Percentiles rank a stretch among this genome's conserved stretches.
Conservation (phyloP, 2,797 vertebrate genomes). For the Myotis pilosus region DNA sequence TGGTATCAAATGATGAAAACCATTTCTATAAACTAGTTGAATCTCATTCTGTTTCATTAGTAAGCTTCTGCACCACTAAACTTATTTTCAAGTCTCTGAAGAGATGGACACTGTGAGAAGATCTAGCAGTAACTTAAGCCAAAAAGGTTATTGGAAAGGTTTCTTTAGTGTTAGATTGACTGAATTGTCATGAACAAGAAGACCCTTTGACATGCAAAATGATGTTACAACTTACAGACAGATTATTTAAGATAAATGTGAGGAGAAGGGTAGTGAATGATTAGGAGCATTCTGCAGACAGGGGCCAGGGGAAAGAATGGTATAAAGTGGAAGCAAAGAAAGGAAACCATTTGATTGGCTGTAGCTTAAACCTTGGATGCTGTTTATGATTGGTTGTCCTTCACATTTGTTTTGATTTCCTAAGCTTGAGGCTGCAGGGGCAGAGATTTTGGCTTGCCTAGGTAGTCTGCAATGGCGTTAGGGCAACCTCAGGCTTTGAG, state of each 20-base stretch:
- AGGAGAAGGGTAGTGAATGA: neutral
- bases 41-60: constrained; percentile 71
- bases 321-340: neutral
- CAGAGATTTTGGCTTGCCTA: neutral
- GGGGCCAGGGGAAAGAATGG: neutral
- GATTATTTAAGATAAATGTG: constrained; percentile 4
- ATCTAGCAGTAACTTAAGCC: constrained; percentile 33
- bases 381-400: neutral
- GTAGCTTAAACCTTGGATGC: neutral
- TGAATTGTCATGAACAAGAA: neutral
- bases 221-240: neutral
- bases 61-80: constrained; percentile 52
- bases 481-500: too few species aligned
- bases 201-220: neutral
- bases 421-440: neutral
- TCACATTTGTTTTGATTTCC: neutral
- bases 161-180: constrained; percentile 43
- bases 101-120: constrained; percentile 38
- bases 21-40: constrained; percentile 70
- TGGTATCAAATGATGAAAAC: constrained; percentile 66
- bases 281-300: neutral
- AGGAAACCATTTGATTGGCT: neutral
- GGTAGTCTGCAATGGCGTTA: neutral
- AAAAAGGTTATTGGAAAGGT: neutral
- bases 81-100: constrained; percentile 65